Evolutionary conservation across 2,888 invertebrate species (phyloP), one percentile per base, ranked within the genome.

Genomic region (Sisyra nigra): DNA sequence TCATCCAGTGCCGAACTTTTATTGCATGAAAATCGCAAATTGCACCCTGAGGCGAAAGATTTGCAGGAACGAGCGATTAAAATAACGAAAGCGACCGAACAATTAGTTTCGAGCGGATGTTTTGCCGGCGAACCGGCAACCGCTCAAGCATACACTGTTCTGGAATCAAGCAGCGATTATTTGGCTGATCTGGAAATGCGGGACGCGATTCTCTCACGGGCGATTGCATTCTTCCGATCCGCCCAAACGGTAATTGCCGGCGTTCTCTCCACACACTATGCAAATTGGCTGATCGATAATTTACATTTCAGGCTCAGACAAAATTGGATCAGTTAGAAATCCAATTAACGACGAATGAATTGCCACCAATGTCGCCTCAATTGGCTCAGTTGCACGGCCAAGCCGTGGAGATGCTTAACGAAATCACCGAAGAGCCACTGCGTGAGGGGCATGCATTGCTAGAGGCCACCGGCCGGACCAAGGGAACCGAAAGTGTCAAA

Each of bases 1-100:
- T 70, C 74, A 17, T 69, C 76, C 11, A 74, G 76, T 46, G 73
- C 81, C 7, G 76, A 76, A 55, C 61, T 74, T 40, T 62, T 83
- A 30, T 66, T 78, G n/a, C 71, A 74, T 54, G 76, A 80, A 53
- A 73, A 84, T 54, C 68, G 68, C 45, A 77, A 77, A 55, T 67
- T 80, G 52, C 72, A 82, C 51, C 68, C 71, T 17, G 80, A 81
- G 61, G 81, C 82, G 17, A 69, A 76, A 65, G 72, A 77, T 46
- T 64, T 83, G 46, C 79, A 85, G 57, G 85, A 86, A 57, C 71
- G 74, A 51, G 78, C 81, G 6, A 61, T 86, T 41, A 80, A 78
- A 59, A 76, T 85, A 51, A 77, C 84, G 15, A 76, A 79, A 54
- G 79, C 80, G 32, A 84, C 83, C 11, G 85, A 86, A 59, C 77